Evolutionary conservation across 2,888 invertebrate genomes (phyloP), one percentile per base, ranked within the genome.

Genomic region (Leucania comma): DNA sequence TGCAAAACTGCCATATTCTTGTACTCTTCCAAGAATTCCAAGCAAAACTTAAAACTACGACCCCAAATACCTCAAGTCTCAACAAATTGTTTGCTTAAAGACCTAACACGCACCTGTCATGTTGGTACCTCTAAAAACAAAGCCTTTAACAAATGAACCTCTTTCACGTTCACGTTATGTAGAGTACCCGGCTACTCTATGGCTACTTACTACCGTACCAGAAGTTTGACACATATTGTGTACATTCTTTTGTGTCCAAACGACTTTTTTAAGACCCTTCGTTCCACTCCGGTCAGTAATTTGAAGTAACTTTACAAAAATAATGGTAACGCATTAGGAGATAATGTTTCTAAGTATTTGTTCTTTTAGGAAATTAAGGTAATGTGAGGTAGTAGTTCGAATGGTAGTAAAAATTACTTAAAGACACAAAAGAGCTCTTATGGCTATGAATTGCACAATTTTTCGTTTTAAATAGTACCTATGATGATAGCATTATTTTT

Each of bases 141-240:
- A 69, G 38, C 29, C 29, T 20, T 57, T 74, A 72, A 85, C 72
- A 78, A 82, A 85, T 77, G 75, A 26, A 24, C 14, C 57, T 74
- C 59, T 68, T 80, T 75, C 56, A 73, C 78, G 57, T 62, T 14
- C 51, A 70, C 67, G 68, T 71, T 59, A 64, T 56, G 66, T 75
- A 66, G 68, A 64, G 74, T 65, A 75, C 68, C 65, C 72, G 48
- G 61, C 60, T 67, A 38, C 65, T 78, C 66, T 57, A 72, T 63
- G n/a, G 69, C 70, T 85, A 70, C 72, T 85, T 85, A 93, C 93
- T 93, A 93, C 93, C 89, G 93, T 91, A 88, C 89, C 93, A 91
- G 93, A 89, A 93, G 93, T 92, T 91, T 90, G 88, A 87, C 88
- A 89, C 75, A 71, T 85, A 89, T 92, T 92, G 91, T 93, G 78